A percentile compares a stretch with the other conserved stretches of the same genome.
phyloP scores from a whole-genome alignment of 2,888 invertebrate genomes.

The Nomada hirtipes region DNA sequence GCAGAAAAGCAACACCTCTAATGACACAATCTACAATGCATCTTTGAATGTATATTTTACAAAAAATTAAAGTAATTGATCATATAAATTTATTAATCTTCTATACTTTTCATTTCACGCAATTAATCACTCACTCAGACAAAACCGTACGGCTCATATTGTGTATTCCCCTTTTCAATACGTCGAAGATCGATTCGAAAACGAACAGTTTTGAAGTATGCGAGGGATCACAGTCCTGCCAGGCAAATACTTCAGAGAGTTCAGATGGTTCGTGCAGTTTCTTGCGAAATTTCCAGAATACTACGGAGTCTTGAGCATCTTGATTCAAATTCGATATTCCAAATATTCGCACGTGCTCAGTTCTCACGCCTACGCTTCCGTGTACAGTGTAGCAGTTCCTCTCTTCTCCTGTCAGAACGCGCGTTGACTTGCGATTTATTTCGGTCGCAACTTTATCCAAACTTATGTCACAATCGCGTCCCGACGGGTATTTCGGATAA shows the following conservation, averaged over 20 bases:
- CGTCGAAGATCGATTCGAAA: not conserved
- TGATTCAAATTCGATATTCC: constrained; percentile 55
- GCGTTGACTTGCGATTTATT: constrained; percentile 37
- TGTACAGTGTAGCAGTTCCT: constrained; percentile 6
- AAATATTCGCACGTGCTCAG: constrained; percentile 53
- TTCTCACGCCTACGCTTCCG: constrained; percentile 39
- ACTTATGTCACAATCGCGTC: constrained; percentile 43
- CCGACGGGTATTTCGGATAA: constrained; percentile 16
- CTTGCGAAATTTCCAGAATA: constrained; percentile 50
- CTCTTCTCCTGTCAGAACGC: constrained; percentile 21
- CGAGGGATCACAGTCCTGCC: not conserved
- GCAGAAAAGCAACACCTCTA: too few species aligned
- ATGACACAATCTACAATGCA: too few species aligned
- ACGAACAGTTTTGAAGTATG: constrained; percentile 25
- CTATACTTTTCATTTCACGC: too few species aligned
- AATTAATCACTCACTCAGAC: too few species aligned
- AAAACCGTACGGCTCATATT: too few species aligned
- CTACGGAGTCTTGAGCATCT: constrained; percentile 30
- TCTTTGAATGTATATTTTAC: too few species aligned
- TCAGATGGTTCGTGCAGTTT: constrained; percentile 41
- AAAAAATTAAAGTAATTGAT: too few species aligned
- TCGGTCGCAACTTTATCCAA: constrained; percentile 42
- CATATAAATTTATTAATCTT: too few species aligned
- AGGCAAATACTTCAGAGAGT: constrained; percentile 17
- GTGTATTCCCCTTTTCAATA: not conserved